Percentiles rank a stretch among this genome's conserved stretches.
Conservation (phyloP, 2,113 vertebrate species). For the Oncorhynchus kisutch region DNA sequence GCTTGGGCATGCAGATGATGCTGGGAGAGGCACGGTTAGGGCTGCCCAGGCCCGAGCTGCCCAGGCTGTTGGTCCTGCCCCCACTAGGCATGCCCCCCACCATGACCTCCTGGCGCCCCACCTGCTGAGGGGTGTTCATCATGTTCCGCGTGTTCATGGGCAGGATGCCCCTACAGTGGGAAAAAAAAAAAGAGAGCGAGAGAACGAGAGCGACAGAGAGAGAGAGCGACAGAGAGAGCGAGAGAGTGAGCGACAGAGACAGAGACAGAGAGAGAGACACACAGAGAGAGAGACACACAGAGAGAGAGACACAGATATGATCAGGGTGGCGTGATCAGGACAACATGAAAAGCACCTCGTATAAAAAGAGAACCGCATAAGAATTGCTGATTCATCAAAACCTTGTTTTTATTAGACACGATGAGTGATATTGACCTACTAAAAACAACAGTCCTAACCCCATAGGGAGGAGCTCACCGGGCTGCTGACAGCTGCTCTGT, state of each 20-base stretch:
- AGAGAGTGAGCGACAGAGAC: conserved; percentile 33
- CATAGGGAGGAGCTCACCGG: not conserved
- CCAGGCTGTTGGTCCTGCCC: conserved; percentile 81
- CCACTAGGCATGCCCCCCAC: not conserved
- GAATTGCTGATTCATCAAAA: too few relatives aligned
- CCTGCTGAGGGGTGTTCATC: conserved; percentile 87
- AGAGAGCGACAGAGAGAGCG: too few relatives aligned
- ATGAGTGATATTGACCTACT: too few relatives aligned
- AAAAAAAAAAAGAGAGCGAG: too few relatives aligned
- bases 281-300: conserved; percentile 41
- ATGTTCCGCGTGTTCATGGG: conserved; percentile 94
- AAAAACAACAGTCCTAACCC: not conserved
- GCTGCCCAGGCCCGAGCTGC: conserved; percentile 90
- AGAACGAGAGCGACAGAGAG: too few relatives aligned
- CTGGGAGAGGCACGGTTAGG: conserved; percentile 90
- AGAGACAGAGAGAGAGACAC: too few relatives aligned
- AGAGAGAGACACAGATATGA: not conserved
- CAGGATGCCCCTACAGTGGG: conserved; percentile 80
- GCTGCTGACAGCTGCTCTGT: too few relatives aligned
- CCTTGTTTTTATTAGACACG: too few relatives aligned
- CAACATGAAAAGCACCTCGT: too few relatives aligned
- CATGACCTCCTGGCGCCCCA: conserved; percentile 69
- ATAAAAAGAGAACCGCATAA: too few relatives aligned
- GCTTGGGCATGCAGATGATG: conserved; percentile 96
- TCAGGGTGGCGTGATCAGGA: too few relatives aligned